Conservation (phyloP, 2,113 vertebrate species). For the Dipodomys merriami region DNA sequence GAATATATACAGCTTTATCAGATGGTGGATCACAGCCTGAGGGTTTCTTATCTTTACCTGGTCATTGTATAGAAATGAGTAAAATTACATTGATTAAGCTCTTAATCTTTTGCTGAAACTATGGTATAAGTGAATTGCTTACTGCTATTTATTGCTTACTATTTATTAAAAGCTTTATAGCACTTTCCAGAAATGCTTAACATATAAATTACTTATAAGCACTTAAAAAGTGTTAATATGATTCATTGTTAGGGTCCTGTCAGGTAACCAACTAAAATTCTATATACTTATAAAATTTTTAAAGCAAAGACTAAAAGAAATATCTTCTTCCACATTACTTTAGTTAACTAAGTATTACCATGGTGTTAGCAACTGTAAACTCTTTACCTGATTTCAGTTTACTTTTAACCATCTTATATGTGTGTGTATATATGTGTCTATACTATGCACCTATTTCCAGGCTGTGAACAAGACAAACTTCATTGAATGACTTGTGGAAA, state of each 20-base stretch:
- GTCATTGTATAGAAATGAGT: background rate
- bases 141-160: background rate
- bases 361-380: background rate
- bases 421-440: background rate
- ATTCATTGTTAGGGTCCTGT: background rate
- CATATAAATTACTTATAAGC: background rate
- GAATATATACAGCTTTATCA: background rate
- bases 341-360: background rate
- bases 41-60: background rate
- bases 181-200: slow-evolving; percentile 29
- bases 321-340: background rate
- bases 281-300: background rate
- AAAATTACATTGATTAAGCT: background rate
- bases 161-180: background rate
- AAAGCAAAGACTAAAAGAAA: slow-evolving; percentile 6
- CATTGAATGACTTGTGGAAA: background rate
- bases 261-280: background rate
- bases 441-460: background rate
- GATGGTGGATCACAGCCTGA: background rate
- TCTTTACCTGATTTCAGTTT: background rate
- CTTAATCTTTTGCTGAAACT: background rate
- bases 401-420: background rate
- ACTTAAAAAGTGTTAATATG: background rate
- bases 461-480: background rate
- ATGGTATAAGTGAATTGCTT: background rate